phyloP scores from a whole-genome alignment of 2,888 invertebrate genomes.

The Phania funesta region DNA sequence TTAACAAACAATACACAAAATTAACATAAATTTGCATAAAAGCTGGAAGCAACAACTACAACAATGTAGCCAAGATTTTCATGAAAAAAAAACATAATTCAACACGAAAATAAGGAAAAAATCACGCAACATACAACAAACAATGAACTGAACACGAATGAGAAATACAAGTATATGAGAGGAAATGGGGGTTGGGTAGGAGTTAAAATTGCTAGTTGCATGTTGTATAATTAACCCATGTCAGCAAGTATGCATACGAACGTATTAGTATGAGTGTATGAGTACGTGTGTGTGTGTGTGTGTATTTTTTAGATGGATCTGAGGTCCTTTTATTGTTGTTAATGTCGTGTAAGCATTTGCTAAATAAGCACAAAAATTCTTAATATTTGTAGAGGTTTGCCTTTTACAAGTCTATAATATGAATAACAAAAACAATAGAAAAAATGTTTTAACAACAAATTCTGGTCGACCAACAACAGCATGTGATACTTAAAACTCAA shows the following conservation, averaged over 20 bases:
- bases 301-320: not conserved
- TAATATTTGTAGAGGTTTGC: conserved; percentile 45
- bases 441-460: conserved; percentile 53
- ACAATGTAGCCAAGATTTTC: conserved; percentile 9
- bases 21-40: conserved; percentile 66
- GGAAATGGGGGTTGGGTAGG: not conserved
- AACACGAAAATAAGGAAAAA: conserved; percentile 13
- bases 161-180: not conserved
- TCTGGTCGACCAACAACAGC: conserved; percentile 52
- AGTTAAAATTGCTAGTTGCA: conserved; percentile 42
- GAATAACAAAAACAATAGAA: conserved; percentile 21
- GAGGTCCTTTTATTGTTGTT: conserved; percentile 50
- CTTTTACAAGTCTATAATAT: conserved; percentile 9
- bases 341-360: conserved; percentile 67
- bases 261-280: not conserved
- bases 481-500: conserved; percentile 25
- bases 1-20: conserved; percentile 60
- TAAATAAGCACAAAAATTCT: conserved; percentile 67
- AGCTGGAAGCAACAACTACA: conserved; percentile 43
- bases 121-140: conserved; percentile 50
- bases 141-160: conserved; percentile 48
- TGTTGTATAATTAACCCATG: conserved; percentile 64
- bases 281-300: not conserved
- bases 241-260: conserved; percentile 40
- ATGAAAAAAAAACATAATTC: not conserved